A percentile compares a stretch with the other conserved stretches of the same genome.
phyloP scores from a whole-genome alignment of 2,113 vertebrate species.

The Panthera leo region DNA sequence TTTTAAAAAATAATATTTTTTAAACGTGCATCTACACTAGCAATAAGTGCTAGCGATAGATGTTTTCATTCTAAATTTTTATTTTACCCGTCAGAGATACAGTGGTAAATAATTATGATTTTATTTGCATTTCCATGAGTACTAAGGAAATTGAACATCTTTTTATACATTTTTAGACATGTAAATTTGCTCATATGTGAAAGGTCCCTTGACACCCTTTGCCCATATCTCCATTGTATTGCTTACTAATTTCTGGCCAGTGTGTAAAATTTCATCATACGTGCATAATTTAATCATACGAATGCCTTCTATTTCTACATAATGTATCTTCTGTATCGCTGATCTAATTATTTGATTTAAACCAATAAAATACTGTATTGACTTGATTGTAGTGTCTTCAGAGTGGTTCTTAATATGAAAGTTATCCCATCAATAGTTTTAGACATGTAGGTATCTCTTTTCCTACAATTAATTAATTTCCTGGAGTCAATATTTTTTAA shows the following conservation, averaged over 20 bases:
- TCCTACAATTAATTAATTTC: background rate
- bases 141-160: background rate
- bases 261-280: background rate
- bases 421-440: background rate
- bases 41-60: background rate
- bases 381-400: background rate
- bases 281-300: background rate
- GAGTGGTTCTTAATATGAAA: background rate
- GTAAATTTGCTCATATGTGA: background rate
- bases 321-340: background rate
- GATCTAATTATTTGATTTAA: background rate
- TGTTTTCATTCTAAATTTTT: background rate
- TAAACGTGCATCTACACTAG: background rate
- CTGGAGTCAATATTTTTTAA: background rate
- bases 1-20: background rate
- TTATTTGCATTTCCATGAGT: background rate
- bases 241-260: background rate
- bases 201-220: background rate
- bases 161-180: background rate
- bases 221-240: background rate
- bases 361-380: background rate
- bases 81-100: background rate
- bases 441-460: background rate
- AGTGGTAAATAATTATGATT: background rate
- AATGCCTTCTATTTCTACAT: background rate